Base-by-base conservation (phyloP, 2,797 vertebrate species). In the Adelosebastes latens region DNA sequence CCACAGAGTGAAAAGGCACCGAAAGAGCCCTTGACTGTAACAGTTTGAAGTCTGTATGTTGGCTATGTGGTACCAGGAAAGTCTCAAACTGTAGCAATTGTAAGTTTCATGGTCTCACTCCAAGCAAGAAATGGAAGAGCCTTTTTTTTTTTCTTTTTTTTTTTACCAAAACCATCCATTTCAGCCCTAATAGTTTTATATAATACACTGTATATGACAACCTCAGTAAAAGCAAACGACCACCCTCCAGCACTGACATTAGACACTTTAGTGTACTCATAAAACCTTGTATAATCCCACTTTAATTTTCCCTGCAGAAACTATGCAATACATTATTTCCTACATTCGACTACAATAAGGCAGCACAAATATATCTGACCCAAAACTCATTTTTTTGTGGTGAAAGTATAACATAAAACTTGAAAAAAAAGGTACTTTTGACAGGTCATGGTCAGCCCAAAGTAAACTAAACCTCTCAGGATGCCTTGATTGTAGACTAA, bases 11-110 rank as follows among this genome's bases (percentile, higher is more conserved):
- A 89, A 92, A 91, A 88, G 78, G 85, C 68, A 2, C 81, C 87
- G 24, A 25, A 89, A 93, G 87, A 91, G 90, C 88, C 75, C 90
- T 93, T 63, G 80, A 92, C 70, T 81, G 82, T 77, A 79, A 88
- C 86, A 88, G 86, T 91, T 84, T 87, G 72, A 86, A 88, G 87
- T 84, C 81, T 63, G 66, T 66, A 52, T 79, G 80, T 66, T 52
- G 77, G 61, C 64, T 65, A 24, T 34, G 55, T 34, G 78, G 36
- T 60, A 84, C 55, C 60, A 52, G 75, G 31, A 83, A 83, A 83
- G 81, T 85, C 84, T 83, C 81, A 63, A 88, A 88, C 71, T 85
- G 77, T 69, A 84, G 46, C 66, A 81, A 85, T 86, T 81, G 75
- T 74, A 83, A 81, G 81, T 89, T 89, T 87, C 67, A 82, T 61